Percentiles rank a stretch among this genome's conserved stretches.
These are phyloP conservation scores for Acanthoscelides obtectus DNA, from an alignment of 2,888 invertebrate species.

Conservation along the genomic window DNA sequence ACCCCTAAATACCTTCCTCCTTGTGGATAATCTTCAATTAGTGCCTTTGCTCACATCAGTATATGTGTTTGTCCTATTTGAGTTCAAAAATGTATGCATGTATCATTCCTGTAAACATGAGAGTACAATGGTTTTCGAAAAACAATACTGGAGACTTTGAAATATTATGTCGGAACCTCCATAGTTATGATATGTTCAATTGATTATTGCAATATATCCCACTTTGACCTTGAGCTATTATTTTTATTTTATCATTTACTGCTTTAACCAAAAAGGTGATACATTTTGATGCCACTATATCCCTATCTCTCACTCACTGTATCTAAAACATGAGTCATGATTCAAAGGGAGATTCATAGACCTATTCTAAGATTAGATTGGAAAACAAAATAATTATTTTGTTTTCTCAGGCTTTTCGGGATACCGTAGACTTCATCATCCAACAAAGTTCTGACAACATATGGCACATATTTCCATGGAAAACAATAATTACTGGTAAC, in stretches of 20 bases:
- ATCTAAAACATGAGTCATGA: no score
- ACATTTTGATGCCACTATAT: no score
- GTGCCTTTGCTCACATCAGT: slow-evolving; percentile 48
- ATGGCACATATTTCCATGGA: no score
- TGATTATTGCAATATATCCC: neutral
- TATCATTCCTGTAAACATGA: neutral
- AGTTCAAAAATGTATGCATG: neutral
- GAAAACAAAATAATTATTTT: no score
- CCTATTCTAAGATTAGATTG: no score
- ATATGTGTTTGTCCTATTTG: slow-evolving; percentile 18
- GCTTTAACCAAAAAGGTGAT: no score
- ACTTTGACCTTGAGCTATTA: neutral
- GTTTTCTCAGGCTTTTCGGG: no score
- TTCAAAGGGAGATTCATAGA: no score
- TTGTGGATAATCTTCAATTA: slow-evolving; percentile 48
- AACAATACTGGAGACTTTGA: neutral
- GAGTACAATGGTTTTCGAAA: neutral
- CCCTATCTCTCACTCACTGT: no score
- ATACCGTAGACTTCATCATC: no score
- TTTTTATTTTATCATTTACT: neutral
- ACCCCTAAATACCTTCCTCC: slow-evolving; percentile 22
- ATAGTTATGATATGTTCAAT: neutral
- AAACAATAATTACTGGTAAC: no score
- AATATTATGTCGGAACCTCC: neutral
- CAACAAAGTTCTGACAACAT: no score